Evolutionary conservation across 30 jellyfish, hydroid and myxozoan species (phyloP), one percentile per base, ranked within the genome.

Genomic region (Clytia hemisphaerica): DNA sequence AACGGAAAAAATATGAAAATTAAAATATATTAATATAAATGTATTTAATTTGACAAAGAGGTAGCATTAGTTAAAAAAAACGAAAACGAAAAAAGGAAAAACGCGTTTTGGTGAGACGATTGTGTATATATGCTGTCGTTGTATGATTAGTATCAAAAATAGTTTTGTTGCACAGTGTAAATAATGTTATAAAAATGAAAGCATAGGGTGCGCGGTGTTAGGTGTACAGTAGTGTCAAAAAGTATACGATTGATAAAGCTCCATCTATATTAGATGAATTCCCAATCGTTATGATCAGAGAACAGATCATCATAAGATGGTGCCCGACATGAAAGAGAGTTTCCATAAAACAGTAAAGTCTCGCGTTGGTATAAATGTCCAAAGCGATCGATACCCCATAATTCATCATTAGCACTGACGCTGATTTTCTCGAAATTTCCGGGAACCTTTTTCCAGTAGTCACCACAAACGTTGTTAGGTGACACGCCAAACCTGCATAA

Each of bases 351-450:
- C 49, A 83, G 83, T 18, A 91, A 46, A 2, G 99, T 77, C 12
- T 81, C 84, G 33, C 99, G 68, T 67, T 81, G 88, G 61, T 91
- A 91, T 26, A 91, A 58, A 48, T 82, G 95, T 24, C 99, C 99
- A 29, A 82, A 94, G 19, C 99, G 84, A 53, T 91, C 99, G 19
- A 91, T 91, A 7, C 99, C 99, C 95, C 99, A 91, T 6, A 91
- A 77, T 72, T 91, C 99, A 54, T 91, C 95, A 50, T 91, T 93
- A 6, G 94, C 88, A 15, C 94, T 47, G 15, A 91, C 99, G 34
- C 96, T 83, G 14, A 91, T 77, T 42, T 91, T 88, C 27, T 91
- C 95, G 61, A 91, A 91, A 53, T 82, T 63, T 12, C 99, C 99
- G 0, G 99, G 99, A 0, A 77, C 95, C 26, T 92, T 91, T 67